Evolutionary conservation across 2,113 vertebrate genomes (phyloP).

Genomic region (Zonotrichia leucophrys): DNA sequence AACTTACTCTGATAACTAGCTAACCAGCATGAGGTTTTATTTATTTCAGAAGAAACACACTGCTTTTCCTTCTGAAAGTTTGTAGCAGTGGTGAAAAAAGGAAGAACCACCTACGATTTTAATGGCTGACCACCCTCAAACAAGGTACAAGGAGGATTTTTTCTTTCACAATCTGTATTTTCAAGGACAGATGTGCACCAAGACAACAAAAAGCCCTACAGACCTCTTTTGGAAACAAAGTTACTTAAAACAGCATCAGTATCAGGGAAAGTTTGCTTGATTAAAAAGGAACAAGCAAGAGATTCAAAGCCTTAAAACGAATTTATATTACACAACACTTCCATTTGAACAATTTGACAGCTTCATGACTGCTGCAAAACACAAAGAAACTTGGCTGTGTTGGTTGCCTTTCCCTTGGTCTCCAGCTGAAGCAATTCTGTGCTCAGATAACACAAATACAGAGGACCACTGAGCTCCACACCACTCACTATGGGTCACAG

Average conservation of each 20-base stretch:
- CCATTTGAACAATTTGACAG: background rate
- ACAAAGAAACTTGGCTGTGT: background rate
- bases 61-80: background rate
- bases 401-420: background rate
- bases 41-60: background rate
- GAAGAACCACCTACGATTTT: background rate
- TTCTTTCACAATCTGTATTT: background rate
- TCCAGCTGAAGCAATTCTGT: background rate
- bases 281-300: background rate
- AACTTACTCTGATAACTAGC: background rate
- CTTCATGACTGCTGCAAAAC: background rate
- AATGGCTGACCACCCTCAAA: background rate
- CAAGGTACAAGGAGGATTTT: rapidly evolving
- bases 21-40: background rate
- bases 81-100: background rate
- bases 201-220: rapidly evolving
- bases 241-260: background rate
- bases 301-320: background rate
- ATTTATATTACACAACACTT: background rate
- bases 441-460: background rate
- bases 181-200: background rate
- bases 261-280: background rate
- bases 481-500: rapidly evolving
- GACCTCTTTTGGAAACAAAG: background rate
- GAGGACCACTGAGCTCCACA: background rate